Base-by-base conservation (phyloP, 1,140 invertebrate genomes). In the Lordiphosa stackelbergi region DNA sequence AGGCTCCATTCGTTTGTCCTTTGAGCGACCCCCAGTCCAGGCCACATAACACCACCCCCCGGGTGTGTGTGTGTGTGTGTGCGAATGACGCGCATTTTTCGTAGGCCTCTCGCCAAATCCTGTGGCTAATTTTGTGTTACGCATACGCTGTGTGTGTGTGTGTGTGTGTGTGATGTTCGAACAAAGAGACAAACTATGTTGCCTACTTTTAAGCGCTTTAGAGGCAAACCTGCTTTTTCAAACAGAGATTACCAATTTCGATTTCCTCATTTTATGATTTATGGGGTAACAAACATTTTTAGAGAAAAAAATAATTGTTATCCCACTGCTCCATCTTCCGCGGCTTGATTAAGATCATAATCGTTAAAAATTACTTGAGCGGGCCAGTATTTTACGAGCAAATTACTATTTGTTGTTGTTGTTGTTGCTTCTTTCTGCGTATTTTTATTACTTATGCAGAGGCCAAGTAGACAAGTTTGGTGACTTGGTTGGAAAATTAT, bases 41-140 rank as follows among this genome's bases (percentile, higher is more conserved):
- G 22, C 34, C 58, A 36, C 48, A 56, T 41, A 65, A 61, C 48
- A 31, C 46, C 38, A 19, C 56, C 37, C 22, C 12, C 22, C 19
- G 6, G 28, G 28, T 31, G 6, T 8, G 28, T 31, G 24, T 28
- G 55, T 51, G 55, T 4, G 66, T n/a, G n/a, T n/a, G n/a, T n/a
- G 57, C 57, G 57, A 48, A 66, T 59, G 54, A 54, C 55, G 69
- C 62, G 56, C 69, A 56, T 55, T 72, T 55, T 66, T 66, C 49
- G 47, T 13, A 34, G 35, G 53, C 47, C 63, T 49, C 36, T 49
- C 9, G 53, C 53, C 36, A 52, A 66, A 68, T 60, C 53, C 62
- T 63, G 74, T 66, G 54, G 75, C 75, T 79, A 79, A 79, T 79
- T 79, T 79, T 56, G 70, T 73, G 74, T 79, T 79, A 70, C 74